Evolutionary conservation across 2,113 vertebrate genomes (phyloP), one percentile per base, ranked within the genome.

Genomic region (Cyphomyrus plagiostoma): DNA sequence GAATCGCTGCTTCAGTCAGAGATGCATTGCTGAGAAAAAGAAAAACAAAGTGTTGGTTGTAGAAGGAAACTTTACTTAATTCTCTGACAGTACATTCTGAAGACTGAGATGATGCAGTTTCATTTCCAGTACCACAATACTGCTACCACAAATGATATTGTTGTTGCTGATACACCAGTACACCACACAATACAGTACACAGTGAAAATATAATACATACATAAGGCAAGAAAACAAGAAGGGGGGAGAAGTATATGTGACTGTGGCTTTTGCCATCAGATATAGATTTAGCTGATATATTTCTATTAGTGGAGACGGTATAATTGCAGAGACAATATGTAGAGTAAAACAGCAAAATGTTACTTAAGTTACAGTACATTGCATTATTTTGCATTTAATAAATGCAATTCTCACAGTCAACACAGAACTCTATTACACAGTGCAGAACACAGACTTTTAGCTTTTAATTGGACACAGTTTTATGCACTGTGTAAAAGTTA

Each of bases 31-130:
- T 89, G 49, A 56, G 26, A 82, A 89, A 42, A 50, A 80, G 1
- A 82, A 89, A 89, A 80, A 50, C 4, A 77, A 83, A 82, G 39
- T 89, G 30, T 17, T 30, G 45, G 30, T 88, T 80, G 70, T 82
- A 48, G 23, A 35, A 70, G 70, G 17, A 89, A 80, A 70, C 21
- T 70, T 70, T 45, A 88, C 39, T n/a, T 48, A 88, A n/a, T 49
- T 39, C 26, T 89, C 17, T 80, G 13, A 48, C 70, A 19, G 42
- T 46, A 48, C 45, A 84, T 84, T 48, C 82, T 84, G 80, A 83
- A 48, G 45, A 80, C 17, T 13, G 70, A 39, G 13, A 26, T 23
- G n/a, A 26, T 70, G 87, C 19, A 39, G 45, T 52, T 77, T 52
- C 46, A 88, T 48, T 23, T 86, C 19, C 66, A 77, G 46, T 80